Percentiles rank a stretch among this genome's conserved stretches.
Conservation (phyloP, 2,888 invertebrate species). For the Drosophila mercatorum region DNA sequence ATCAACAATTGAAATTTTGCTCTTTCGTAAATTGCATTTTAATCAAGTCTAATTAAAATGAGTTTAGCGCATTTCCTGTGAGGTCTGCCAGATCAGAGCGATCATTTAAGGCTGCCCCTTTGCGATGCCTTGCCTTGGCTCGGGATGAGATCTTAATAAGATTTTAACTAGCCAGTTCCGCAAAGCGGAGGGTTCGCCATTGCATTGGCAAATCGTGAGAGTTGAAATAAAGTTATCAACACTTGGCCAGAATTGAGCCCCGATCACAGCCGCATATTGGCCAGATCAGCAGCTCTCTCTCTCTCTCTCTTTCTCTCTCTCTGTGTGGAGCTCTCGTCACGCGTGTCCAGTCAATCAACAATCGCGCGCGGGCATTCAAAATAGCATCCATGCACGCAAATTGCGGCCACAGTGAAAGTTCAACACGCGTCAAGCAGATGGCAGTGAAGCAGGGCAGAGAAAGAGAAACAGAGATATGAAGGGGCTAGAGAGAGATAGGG, state of each 20-base stretch:
- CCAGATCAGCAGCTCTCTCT: not conserved
- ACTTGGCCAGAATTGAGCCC: conserved; percentile 51
- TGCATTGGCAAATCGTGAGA: not conserved
- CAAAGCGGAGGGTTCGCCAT: conserved; percentile 5
- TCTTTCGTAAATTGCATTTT: conserved; percentile 74
- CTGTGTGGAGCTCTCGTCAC: conserved; percentile 33
- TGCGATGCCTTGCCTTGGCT: not conserved
- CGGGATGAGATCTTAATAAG: conserved; percentile 40
- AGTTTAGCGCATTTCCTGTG: conserved; percentile 72
- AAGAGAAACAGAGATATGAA: not conserved
- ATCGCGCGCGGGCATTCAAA: conserved; percentile 57
- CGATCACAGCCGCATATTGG: conserved; percentile 28
- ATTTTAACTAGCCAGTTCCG: conserved; percentile 63
- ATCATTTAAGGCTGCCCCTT: not conserved
- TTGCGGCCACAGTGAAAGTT: conserved; percentile 54
- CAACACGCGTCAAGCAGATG: conserved; percentile 52
- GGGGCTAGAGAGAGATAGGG: not conserved
- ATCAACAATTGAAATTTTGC: conserved; percentile 50
- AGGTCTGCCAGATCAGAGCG: conserved; percentile 41
- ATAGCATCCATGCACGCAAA: conserved; percentile 69
- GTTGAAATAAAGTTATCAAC: conserved; percentile 73
- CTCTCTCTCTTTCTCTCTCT: not conserved
- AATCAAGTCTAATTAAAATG: conserved; percentile 80
- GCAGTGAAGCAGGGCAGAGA: not conserved
- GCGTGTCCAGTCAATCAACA: conserved; percentile 67